These are phyloP conservation scores for Brienomyrus brachyistius DNA, from an alignment of 2,113 vertebrate genomes.

Conservation along the genomic window DNA sequence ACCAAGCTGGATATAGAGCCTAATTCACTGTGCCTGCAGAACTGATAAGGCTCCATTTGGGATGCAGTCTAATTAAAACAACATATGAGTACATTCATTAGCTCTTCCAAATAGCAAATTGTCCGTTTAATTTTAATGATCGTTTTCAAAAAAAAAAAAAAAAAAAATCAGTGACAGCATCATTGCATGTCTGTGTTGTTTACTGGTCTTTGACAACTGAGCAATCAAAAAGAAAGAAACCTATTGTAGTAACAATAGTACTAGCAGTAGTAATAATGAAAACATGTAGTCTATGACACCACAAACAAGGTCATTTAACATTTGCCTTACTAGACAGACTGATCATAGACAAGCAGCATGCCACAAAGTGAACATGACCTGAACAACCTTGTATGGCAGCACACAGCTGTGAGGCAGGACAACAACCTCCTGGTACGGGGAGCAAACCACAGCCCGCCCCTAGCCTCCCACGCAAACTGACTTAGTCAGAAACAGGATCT, in stretches of 20 bases:
- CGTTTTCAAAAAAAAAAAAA: not conserved
- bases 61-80: slow-evolving; percentile 10
- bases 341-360: not conserved
- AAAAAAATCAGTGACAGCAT: not conserved
- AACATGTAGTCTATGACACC: not conserved
- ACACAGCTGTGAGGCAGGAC: not conserved
- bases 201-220: not conserved
- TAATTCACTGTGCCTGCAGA: not conserved
- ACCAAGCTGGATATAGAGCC: not conserved
- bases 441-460: not conserved
- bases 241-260: not conserved
- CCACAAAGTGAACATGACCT: not conserved
- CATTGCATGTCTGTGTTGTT: not conserved
- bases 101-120: slow-evolving; percentile 1
- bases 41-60: not conserved
- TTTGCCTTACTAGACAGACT: not conserved
- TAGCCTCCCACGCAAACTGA: not conserved
- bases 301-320: not conserved
- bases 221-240: not conserved
- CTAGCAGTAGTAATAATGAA: not conserved
- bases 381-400: not conserved
- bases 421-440: not conserved
- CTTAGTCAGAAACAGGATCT: not conserved
- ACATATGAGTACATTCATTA: not conserved
- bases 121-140: slow-evolving; percentile 12